A percentile compares a stretch with the other conserved stretches of the same genome.
phyloP scores from a whole-genome alignment of 2,113 vertebrate genomes.

The Clarias magur region DNA sequence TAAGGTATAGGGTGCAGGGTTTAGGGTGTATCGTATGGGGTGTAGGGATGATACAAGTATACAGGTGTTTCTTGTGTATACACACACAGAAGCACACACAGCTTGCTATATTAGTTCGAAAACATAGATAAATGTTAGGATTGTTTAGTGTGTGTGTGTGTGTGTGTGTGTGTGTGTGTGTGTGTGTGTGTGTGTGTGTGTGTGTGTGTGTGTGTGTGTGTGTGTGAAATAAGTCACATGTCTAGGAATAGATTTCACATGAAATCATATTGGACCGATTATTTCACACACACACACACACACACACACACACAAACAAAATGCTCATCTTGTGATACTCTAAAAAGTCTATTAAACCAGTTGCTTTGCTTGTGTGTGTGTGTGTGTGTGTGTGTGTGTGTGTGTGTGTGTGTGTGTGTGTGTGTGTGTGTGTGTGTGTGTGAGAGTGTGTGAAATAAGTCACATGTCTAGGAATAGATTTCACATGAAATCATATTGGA shows the following conservation, averaged over 20 bases:
- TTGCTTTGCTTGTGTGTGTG: neutral
- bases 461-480: neutral
- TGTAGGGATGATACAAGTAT: neutral
- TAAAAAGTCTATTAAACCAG: neutral
- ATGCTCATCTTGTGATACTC: neutral
- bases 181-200: neutral
- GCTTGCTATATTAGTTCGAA: neutral
- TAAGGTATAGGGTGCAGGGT: no score
- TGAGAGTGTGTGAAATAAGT: no score
- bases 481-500: neutral
- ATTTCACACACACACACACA: neutral
- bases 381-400: constrained; percentile 7
- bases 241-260: neutral
- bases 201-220: neutral
- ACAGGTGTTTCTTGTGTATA: neutral
- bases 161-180: neutral
- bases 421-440: neutral
- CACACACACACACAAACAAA: neutral
- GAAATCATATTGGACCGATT: neutral
- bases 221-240: neutral
- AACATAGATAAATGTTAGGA: neutral
- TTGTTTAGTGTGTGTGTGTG: neutral
- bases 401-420: constrained; percentile 1
- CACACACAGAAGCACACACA: neutral
- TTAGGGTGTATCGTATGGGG: neutral